Percentiles rank a stretch among this genome's conserved stretches.
Evolutionary conservation across 1,140 invertebrate species (phyloP).

Genomic region (Callitettix versicolor): DNA sequence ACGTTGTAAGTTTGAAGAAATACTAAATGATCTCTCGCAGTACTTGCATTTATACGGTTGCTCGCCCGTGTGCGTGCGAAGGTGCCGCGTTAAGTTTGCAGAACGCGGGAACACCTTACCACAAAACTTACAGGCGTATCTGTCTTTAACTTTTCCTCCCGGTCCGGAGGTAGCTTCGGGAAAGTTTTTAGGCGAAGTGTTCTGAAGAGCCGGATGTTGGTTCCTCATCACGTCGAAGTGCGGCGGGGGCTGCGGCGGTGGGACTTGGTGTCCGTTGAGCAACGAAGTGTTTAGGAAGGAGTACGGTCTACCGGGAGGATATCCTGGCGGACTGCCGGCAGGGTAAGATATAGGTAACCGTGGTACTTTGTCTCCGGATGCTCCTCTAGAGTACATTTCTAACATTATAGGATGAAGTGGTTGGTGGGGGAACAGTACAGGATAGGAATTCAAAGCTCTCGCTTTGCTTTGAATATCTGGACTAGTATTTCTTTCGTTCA

Average conservation of each 20-base stretch:
- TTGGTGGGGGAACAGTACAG: slow-evolving; percentile 35
- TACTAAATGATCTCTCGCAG: slow-evolving; percentile 96
- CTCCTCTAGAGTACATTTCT: slow-evolving; percentile 52
- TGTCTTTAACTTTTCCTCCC: slow-evolving; percentile 42
- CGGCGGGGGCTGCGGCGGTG: slow-evolving; percentile 31
- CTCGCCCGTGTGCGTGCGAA: slow-evolving; percentile 96
- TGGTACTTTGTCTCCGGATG: slow-evolving; percentile 33
- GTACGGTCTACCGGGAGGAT: slow-evolving; percentile 30
- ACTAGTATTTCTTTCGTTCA: slow-evolving; percentile 10
- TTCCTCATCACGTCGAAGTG: slow-evolving; percentile 32
- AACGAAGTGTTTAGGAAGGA: slow-evolving; percentile 33
- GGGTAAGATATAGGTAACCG: slow-evolving; percentile 38
- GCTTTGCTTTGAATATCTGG: slow-evolving; percentile 8
- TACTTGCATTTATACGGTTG: slow-evolving; percentile 97
- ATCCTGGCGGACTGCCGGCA: slow-evolving; percentile 33
- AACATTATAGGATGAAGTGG: slow-evolving; percentile 53
- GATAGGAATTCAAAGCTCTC: slow-evolving; percentile 12
- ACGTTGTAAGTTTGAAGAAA: slow-evolving; percentile 95
- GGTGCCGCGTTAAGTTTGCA: slow-evolving; percentile 91
- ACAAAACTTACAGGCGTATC: slow-evolving; percentile 97
- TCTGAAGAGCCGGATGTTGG: slow-evolving; percentile 25
- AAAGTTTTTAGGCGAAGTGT: slow-evolving; percentile 6
- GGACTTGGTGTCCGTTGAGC: slow-evolving; percentile 31
- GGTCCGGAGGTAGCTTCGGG: slow-evolving; percentile 25
- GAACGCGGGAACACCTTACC: slow-evolving; percentile 97